Conservation (phyloP, 2,797 vertebrate genomes). For the Syndactyla subalaris region DNA sequence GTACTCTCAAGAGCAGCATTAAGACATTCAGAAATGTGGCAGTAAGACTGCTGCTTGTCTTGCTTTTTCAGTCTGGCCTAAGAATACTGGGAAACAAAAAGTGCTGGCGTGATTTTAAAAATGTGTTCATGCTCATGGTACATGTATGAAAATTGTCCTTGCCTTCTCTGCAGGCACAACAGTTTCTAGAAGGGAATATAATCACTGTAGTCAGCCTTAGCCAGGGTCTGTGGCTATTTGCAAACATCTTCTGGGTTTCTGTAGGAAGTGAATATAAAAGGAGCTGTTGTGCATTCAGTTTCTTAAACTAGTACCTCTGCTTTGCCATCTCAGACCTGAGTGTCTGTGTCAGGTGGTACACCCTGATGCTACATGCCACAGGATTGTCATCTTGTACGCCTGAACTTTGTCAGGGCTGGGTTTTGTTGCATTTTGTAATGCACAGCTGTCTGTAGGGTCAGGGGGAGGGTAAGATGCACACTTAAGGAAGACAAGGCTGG, state of each 20-base stretch:
- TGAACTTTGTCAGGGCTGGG: background rate
- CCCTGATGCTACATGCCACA: accelerated
- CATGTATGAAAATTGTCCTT: background rate
- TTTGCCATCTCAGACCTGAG: background rate
- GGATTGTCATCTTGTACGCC: background rate
- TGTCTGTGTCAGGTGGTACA: background rate
- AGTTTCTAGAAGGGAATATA: background rate
- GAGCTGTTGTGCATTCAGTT: background rate
- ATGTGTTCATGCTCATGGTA: background rate
- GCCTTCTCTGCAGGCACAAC: background rate
- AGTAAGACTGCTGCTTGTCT: background rate
- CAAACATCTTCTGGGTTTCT: background rate
- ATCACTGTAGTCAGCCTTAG: background rate
- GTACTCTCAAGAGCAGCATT: background rate
- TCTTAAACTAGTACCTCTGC: background rate
- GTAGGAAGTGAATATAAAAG: background rate
- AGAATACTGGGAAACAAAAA: background rate
- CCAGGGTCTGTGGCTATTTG: background rate
- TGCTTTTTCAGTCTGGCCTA: background rate
- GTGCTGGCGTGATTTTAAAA: background rate
- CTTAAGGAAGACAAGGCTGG: background rate
- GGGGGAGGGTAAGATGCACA: background rate
- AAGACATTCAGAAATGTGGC: background rate
- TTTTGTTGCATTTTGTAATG: background rate
- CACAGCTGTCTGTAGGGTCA: background rate